Conservation (phyloP, 2,113 vertebrate species). For the Cephalopterus ornatus region DNA sequence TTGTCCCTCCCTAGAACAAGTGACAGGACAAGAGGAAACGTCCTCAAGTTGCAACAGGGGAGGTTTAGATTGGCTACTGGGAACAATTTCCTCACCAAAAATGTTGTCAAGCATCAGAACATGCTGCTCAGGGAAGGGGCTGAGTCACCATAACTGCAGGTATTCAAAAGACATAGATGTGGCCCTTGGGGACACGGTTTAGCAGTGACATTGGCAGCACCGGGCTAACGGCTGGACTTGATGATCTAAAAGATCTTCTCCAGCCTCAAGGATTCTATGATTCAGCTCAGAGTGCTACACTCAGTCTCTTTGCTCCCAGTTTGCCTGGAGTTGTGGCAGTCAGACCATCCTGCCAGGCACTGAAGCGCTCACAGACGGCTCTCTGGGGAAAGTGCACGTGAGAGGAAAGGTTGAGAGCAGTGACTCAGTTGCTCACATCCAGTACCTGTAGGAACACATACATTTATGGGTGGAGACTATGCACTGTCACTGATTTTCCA, state of each 20-base stretch:
- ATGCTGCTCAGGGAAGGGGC: not conserved
- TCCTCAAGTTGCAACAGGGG: not conserved
- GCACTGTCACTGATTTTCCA: constrained; percentile 18
- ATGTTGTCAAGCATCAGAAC: not conserved
- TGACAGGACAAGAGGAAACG: not conserved
- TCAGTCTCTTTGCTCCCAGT: not conserved
- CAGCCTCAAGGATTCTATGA: not conserved
- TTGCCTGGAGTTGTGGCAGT: not conserved
- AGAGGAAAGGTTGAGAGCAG: not conserved
- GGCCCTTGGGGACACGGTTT: not conserved
- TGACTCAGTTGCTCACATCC: constrained; percentile 1
- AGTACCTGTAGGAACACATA: constrained; percentile 58
- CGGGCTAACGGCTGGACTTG: fast-evolving
- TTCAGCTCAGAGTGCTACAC: not conserved
- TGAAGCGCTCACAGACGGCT: not conserved
- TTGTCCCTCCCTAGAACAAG: not conserved
- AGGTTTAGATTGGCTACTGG: not conserved
- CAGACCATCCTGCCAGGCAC: not conserved
- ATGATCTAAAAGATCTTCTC: not conserved
- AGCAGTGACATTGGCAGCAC: not conserved
- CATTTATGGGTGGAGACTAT: constrained; percentile 13
- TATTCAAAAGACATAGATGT: not conserved
- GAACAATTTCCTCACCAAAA: not conserved
- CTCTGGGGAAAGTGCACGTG: not conserved
- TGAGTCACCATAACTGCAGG: not conserved